Base-by-base conservation (phyloP, 1,140 invertebrate species). In the Metopolophium dirhodum region DNA sequence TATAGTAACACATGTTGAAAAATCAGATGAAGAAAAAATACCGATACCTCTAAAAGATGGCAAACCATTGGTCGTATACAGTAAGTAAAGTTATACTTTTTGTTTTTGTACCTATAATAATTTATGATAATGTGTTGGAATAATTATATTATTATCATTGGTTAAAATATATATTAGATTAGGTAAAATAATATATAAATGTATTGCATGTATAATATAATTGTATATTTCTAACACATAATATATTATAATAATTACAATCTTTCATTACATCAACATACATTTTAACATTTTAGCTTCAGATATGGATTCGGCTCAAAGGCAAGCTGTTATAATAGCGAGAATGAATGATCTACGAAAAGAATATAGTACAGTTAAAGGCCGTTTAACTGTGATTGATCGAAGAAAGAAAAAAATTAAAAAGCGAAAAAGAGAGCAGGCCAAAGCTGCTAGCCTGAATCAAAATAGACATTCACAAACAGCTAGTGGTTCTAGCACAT, bases 281-380 rank as follows among this genome's bases (percentile, higher is more conserved):
- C n/a, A 77, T n/a, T 35, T 61, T 47, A 8, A n/a, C 3, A 91
- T 68, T 91, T 91, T 49, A 91, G 90, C 90, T 23, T 47, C 90
- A 82, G 90, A 83, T 18, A 91, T 91, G 90, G 47, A 91, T 51
- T 49, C 68, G 23, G 3, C 26, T 26, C 90, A 91, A 91, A 30
- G 90, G 26, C 90, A 91, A 91, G 45, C 45, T 26, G 2, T 91
- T 0, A 83, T 83, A 37, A 37, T 83, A 37, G 20, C 68, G 4
- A 91, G 4, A 91, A 91, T 91, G 11, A 83, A 91, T 83, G 90
- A 91, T 35, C 7, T 91, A 11, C 30, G 90, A 37, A 91, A 51
- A 91, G 90, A 91, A 77, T 91, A 82, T 82, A 9, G 23, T 20
- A 0, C 49, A 20, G n/a, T 91, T 2, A 91, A 91, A 83, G 18